Conservation (phyloP, 2,113 vertebrate genomes). For the Neoarius graeffei region DNA sequence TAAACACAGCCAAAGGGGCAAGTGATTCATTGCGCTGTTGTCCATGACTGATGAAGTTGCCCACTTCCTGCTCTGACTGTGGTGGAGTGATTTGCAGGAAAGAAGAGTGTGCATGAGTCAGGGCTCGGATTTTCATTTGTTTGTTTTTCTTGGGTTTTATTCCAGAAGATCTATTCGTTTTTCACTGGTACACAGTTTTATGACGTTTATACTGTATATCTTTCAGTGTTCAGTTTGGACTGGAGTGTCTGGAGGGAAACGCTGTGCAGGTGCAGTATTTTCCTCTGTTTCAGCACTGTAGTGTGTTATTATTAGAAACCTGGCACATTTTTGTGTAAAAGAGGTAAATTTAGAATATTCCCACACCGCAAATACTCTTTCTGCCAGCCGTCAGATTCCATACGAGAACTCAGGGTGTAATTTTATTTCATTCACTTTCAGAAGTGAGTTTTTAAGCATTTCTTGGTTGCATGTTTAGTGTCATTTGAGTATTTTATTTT, state of each 20-base stretch:
- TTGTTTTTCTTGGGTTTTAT: neutral
- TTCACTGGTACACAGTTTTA: neutral
- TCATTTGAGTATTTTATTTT: neutral
- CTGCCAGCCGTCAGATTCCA: neutral
- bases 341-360: slow-evolving; percentile 16
- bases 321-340: slow-evolving; percentile 25
- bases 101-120: neutral
- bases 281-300: neutral
- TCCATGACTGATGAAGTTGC: neutral
- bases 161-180: neutral
- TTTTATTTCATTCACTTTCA: neutral
- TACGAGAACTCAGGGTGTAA: neutral
- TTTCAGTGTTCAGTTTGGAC: neutral
- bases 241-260: neutral
- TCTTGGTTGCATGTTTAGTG: neutral
- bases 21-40: neutral
- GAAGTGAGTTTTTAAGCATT: neutral
- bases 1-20: neutral
- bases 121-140: neutral
- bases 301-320: slow-evolving; percentile 20
- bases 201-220: neutral
- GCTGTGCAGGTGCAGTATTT: neutral
- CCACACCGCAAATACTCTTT: neutral
- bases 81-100: slow-evolving; percentile 14
- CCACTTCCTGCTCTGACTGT: slow-evolving; percentile 3